Evolutionary conservation across 2,797 vertebrate genomes (phyloP), one percentile per base, ranked within the genome.

Genomic region (Melanotaenia boesemani): DNA sequence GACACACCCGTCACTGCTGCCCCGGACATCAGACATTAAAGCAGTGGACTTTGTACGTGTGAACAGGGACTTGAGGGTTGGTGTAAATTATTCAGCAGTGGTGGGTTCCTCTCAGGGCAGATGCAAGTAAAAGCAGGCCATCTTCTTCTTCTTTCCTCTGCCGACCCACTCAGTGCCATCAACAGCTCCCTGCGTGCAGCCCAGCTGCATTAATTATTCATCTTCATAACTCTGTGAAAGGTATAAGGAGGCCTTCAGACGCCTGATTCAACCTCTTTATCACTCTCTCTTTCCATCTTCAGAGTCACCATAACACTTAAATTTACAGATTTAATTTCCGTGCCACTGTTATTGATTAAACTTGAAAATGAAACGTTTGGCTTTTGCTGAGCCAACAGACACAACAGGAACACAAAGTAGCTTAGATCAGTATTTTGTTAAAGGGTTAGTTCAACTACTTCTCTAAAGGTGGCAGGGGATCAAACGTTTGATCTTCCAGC

Each of bases 41-140:
- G 56, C 63, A 70, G 61, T 48, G 55, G 55, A 56, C n/a, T 9
- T n/a, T 48, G 64, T 36, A 54, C 67, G 69, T 74, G 74, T 74
- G 73, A 39, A 70, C 28, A 34, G 54, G 60, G 54, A 72, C 74
- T 79, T 71, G 41, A 30, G 72, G 60, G 48, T 37, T 62, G 58
- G n/a, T 67, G 32, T 93, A 61, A 92, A 94, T 92, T 87, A 93
- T 94, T 94, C 81, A 92, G 77, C 59, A 77, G 85, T 36, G 75
- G 80, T 74, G 78, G 72, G 72, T 83, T 86, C 77, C 83, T 89
- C 82, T 85, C 50, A 20, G 66, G 62, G 73, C 46, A 7, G 61
- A 73, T 79, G 77, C 55, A 79, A 68, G 81, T 82, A 85, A 86
- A 88, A 88, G 80, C 83, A 74, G 76, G 70, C 64, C 81, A 18